Percentiles rank a stretch among this genome's conserved stretches.
phyloP scores from a whole-genome alignment of 2,888 invertebrate species.

The Cremastinae sp. region DNA sequence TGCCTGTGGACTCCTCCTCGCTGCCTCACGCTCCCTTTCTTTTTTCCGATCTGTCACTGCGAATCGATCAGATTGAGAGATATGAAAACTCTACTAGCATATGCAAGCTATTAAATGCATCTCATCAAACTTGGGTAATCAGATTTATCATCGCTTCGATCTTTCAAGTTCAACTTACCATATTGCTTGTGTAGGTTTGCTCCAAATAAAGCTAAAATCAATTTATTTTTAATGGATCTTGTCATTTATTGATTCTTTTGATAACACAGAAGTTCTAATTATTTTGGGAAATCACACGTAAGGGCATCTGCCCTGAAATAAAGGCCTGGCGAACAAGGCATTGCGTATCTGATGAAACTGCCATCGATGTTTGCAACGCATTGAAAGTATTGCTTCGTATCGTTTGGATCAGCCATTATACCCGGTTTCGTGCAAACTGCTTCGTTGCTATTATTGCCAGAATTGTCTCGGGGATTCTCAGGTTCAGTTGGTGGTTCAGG shows the following conservation, averaged over 20 bases:
- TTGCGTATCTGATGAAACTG: conserved; percentile 64
- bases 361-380: conserved; percentile 74
- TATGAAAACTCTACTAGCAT: conserved; percentile 42
- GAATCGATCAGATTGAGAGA: conserved; percentile 48
- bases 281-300: conserved; percentile 39
- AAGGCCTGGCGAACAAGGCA: conserved; percentile 25
- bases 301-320: conserved; percentile 13
- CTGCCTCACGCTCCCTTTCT: conserved; percentile 4
- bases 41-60: background rate
- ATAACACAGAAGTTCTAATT: background rate
- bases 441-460: background rate
- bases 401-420: conserved; percentile 77
- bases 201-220: too few relatives aligned
- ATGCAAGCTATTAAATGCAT: conserved; percentile 9
- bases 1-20: background rate
- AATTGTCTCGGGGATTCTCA: background rate
- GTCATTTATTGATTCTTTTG: background rate
- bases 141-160: background rate
- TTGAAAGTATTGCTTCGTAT: conserved; percentile 79
- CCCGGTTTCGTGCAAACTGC: conserved; percentile 76
- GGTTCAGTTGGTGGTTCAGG: conserved; percentile 19
- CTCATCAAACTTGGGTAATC: conserved; percentile 1
- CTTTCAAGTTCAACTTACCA: too few relatives aligned
- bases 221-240: background rate
- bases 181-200: too few relatives aligned